These are phyloP conservation scores for Festucalex cinctus DNA, from an alignment of 2,113 vertebrate species.

Conservation along the genomic window DNA sequence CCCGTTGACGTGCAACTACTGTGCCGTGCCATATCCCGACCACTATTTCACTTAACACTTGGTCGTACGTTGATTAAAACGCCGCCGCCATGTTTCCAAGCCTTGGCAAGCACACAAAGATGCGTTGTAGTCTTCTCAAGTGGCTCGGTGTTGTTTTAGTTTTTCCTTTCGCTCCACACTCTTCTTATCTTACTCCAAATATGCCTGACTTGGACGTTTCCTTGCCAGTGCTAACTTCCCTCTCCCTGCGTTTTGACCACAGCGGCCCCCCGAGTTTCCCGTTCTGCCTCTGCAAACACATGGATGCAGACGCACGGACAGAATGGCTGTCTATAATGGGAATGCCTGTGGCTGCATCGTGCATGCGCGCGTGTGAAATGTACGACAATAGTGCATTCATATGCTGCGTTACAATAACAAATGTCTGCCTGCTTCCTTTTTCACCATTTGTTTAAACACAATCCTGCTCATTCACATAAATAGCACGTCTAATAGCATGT, in stretches of 20 bases:
- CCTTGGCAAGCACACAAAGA: constrained; percentile 41
- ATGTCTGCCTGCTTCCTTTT: constrained; percentile 9
- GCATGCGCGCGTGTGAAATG: constrained; percentile 28
- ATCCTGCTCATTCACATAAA: constrained; percentile 1
- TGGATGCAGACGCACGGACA: constrained; percentile 48
- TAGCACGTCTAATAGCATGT: neutral
- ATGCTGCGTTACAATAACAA: constrained; percentile 12
- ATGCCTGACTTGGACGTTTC: constrained; percentile 66
- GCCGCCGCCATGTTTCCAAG: constrained; percentile 33
- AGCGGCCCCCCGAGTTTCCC: constrained; percentile 62
- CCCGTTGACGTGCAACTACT: constrained; percentile 13
- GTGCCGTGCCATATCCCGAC: constrained; percentile 8
- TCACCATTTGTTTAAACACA: constrained; percentile 4
- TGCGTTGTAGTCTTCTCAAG: constrained; percentile 56
- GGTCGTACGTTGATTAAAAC: constrained; percentile 43
- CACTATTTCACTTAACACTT: constrained; percentile 47
- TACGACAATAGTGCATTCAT: constrained; percentile 13
- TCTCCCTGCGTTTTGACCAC: constrained; percentile 58
- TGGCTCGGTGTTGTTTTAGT: constrained; percentile 68
- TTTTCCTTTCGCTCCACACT: constrained; percentile 63
- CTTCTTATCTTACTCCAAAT: constrained; percentile 77
- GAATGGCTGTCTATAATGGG: constrained; percentile 60
- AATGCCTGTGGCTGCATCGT: constrained; percentile 56
- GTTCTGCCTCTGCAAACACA: constrained; percentile 51
- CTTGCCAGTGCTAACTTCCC: constrained; percentile 62